phyloP scores from a whole-genome alignment of 2,888 invertebrate species.

The Watsonalla cultraria region DNA sequence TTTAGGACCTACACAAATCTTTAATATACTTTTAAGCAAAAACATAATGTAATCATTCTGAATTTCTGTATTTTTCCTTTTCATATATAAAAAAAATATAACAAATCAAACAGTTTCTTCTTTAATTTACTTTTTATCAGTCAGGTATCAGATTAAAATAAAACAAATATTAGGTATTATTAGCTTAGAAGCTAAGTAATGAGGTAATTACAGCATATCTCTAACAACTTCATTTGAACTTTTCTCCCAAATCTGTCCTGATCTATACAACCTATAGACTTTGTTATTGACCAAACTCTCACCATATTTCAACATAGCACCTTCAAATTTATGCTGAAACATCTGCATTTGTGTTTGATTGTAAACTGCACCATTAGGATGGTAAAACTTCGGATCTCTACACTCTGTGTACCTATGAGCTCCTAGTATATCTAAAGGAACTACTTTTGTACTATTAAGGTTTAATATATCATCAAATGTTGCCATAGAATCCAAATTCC shows the following conservation, averaged over 20 bases:
- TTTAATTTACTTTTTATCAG: too few species aligned
- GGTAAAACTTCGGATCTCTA: slow-evolving; percentile 56
- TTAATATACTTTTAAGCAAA: too few species aligned
- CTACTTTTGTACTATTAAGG: slow-evolving; percentile 41
- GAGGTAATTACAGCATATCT: slow-evolving; percentile 42
- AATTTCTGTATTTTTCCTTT: too few species aligned
- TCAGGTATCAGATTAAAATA: too few species aligned
- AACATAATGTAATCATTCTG: too few species aligned
- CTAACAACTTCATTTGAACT: slow-evolving; percentile 51
- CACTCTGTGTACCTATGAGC: slow-evolving; percentile 71
- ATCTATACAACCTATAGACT: slow-evolving; percentile 65
- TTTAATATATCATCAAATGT: slow-evolving; percentile 63
- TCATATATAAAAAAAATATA: too few species aligned
- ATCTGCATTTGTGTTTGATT: slow-evolving; percentile 69
- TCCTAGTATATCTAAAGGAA: slow-evolving; percentile 57
- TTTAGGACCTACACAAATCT: too few species aligned
- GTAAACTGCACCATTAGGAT: slow-evolving; percentile 49
- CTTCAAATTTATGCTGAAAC: slow-evolving; percentile 72
- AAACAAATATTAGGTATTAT: too few species aligned
- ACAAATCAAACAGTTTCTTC: too few species aligned
- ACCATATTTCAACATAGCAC: slow-evolving; percentile 72
- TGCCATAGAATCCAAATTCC: slow-evolving; percentile 67
- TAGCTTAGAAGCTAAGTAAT: too few species aligned
- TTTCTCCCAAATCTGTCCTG: slow-evolving; percentile 73
- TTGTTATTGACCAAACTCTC: slow-evolving; percentile 67